phyloP scores from a whole-genome alignment of 1,140 invertebrate species.

The Hyles vespertilio region DNA sequence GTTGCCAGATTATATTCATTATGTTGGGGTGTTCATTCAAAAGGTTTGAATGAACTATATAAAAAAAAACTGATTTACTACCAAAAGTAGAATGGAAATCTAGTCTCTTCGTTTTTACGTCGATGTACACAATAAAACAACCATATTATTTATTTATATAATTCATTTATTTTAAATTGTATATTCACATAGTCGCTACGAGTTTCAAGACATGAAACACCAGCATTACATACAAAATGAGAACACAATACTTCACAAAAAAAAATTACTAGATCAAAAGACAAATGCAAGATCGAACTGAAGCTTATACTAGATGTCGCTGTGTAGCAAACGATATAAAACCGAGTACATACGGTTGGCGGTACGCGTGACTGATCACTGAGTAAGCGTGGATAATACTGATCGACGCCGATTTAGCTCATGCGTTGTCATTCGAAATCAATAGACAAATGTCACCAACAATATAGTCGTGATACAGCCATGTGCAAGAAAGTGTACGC shows the following conservation, averaged over 20 bases:
- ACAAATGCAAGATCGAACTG: conserved; percentile 69
- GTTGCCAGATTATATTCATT: no score
- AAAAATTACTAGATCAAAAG: conserved; percentile 59
- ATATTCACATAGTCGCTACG: conserved; percentile 72
- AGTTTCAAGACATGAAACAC: conserved; percentile 66
- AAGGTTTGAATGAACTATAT: no score
- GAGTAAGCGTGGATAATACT: conserved; percentile 50
- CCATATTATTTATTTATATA: conserved; percentile 56
- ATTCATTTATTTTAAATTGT: conserved; percentile 75
- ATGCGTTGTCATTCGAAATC: conserved; percentile 8
- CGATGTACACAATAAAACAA: neutral
- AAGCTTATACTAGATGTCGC: conserved; percentile 59
- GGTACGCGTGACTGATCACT: conserved; percentile 36
- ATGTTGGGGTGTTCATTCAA: no score
- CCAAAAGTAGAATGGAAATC: no score
- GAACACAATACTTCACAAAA: conserved; percentile 68
- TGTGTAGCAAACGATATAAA: conserved; percentile 45
- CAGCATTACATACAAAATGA: conserved; percentile 71
- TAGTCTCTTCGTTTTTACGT: no score
- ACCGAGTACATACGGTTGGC: conserved; percentile 34
- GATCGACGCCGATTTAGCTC: conserved; percentile 52
- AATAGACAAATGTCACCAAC: conserved; percentile 8
- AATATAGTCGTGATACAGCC: no score
- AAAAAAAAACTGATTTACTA: no score
- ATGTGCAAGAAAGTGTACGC: no score